Evolutionary conservation across 2,797 vertebrate species (phyloP), one percentile per base, ranked within the genome.

Genomic region (Acestrorhynchus altus): DNA sequence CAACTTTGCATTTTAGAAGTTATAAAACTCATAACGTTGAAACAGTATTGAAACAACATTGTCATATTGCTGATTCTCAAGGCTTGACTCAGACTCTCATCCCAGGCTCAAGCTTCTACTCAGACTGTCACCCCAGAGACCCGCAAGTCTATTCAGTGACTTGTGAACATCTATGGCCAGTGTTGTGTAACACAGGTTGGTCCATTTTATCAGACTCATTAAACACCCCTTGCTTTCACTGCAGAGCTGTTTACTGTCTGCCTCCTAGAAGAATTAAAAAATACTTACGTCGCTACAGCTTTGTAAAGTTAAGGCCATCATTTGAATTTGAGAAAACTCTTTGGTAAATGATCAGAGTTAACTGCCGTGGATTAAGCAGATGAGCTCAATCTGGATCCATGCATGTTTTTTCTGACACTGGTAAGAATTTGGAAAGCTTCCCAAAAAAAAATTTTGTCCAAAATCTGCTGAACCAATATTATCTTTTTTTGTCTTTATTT

Each of bases 401-500:
- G 1, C 49, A 24, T 40, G 7, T 46, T 9, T 7, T 4, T 51
- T 31, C 46, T 7, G 13, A 6, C 24, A 7, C 60, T 47, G 35
- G 10, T 61, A 16, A 35, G 7, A 68, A 67, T 35, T 12, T 39
- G 49, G 15, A 8, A 52, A 60, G 8, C 7, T 8, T 60, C 16
- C 28, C n/a, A 44, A 49, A 28, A 46, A 35, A 40, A 22, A 42
- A n/a, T 42, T 42, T 0, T n/a, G 49, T 47, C 8, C 13, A 49
- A 35, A 26, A 57, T 16, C 31, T 60, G 57, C 57, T 64, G 57
- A 70, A 31, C 13, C 31, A 42, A 15, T 44, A 28, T 46, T 35
- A 18, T 64, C 24, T 77, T 24, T 39, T 60, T 35, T 15, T 51
- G 20, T 28, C 40, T 16, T 22, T 51, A 69, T 70, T 39, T 57